phyloP scores from a whole-genome alignment of 2,888 invertebrate species.

The Coremacera marginata region DNA sequence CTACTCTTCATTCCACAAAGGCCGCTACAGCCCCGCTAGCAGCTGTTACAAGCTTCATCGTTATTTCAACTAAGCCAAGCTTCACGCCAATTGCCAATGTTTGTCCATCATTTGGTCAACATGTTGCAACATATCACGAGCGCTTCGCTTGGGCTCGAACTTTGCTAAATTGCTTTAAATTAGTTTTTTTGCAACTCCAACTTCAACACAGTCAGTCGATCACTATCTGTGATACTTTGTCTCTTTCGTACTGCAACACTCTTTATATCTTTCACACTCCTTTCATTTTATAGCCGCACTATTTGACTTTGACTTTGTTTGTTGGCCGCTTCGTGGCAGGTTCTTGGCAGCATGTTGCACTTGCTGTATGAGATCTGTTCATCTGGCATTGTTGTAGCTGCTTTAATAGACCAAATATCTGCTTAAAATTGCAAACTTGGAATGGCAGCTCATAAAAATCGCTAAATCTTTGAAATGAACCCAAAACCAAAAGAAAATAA shows the following conservation, averaged over 20 bases:
- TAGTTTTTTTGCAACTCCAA: constrained; percentile 4
- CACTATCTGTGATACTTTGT: background rate
- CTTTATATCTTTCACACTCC: background rate
- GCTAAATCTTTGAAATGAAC: constrained; percentile 13
- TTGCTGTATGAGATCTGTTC: constrained; percentile 7
- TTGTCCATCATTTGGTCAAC: constrained; percentile 19
- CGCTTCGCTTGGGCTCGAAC: constrained; percentile 7
- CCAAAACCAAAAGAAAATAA: background rate
- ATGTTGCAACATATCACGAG: background rate
- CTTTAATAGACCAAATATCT: constrained; percentile 30
- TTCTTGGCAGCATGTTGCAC: constrained; percentile 14
- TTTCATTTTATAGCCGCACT: background rate
- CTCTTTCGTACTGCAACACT: background rate
- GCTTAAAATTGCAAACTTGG: background rate
- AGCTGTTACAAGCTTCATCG: background rate
- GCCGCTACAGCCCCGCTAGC: background rate
- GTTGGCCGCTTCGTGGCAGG: constrained; percentile 12
- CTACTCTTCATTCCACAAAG: background rate
- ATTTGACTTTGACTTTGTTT: constrained; percentile 20
- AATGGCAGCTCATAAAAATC: constrained; percentile 34
- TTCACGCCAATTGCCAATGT: constrained; percentile 12
- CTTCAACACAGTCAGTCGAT: too few species aligned
- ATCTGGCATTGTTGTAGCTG: background rate
- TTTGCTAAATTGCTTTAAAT: constrained; percentile 32
- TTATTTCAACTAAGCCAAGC: background rate